Evolutionary conservation across 2,113 vertebrate genomes (phyloP).

Genomic region (Platanista minor): DNA sequence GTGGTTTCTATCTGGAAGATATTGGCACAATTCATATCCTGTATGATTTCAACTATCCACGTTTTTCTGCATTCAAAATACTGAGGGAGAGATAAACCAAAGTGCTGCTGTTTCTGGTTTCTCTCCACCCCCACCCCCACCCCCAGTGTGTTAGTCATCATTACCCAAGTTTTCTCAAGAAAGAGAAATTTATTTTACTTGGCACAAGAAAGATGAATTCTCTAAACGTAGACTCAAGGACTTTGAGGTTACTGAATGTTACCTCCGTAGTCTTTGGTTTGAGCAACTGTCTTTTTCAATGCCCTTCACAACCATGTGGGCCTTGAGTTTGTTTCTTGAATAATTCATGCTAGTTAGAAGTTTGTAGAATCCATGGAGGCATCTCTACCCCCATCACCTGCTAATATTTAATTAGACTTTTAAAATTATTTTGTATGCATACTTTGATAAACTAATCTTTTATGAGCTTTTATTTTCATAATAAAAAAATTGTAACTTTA

Average conservation of each 20-base stretch:
- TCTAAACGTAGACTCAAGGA: background rate
- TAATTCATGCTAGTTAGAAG: background rate
- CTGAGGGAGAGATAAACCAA: accelerated
- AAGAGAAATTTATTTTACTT: background rate
- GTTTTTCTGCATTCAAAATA: background rate
- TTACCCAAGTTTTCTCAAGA: background rate
- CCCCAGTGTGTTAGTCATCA: background rate
- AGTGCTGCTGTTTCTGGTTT: background rate
- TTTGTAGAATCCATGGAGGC: background rate
- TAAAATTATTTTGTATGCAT: background rate
- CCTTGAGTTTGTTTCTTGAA: background rate
- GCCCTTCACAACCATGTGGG: background rate
- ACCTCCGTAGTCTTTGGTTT: too few relatives aligned
- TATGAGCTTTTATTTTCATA: background rate
- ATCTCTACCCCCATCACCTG: background rate
- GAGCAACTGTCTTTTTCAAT: background rate
- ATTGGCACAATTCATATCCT: background rate
- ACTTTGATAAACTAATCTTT: background rate
- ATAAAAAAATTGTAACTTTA: background rate
- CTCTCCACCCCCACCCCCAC: too few relatives aligned
- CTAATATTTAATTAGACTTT: background rate
- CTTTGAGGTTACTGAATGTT: background rate
- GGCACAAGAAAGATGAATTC: background rate
- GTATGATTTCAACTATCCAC: background rate
- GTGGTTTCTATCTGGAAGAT: background rate